A percentile compares a stretch with the other conserved stretches of the same genome.
Conservation (phyloP, 2,888 invertebrate species). For the Steinernema hermaphroditum region DNA sequence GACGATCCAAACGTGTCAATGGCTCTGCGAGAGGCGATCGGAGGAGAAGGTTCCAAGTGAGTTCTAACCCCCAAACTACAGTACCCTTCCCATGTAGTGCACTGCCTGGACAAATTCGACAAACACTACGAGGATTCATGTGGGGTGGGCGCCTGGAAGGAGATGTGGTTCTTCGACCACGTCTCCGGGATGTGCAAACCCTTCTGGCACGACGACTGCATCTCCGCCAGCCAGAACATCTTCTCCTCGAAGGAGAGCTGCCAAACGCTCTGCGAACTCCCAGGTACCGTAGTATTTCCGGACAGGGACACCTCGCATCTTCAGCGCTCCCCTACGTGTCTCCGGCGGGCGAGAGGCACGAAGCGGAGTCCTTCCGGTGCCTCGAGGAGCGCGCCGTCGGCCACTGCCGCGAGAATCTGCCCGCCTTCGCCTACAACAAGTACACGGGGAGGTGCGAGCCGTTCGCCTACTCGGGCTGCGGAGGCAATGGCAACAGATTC, state of each 20-base stretch:
- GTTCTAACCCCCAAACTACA: no score
- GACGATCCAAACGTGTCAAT: constrained; percentile 58
- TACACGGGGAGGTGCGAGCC: constrained; percentile 49
- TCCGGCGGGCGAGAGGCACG: not conserved
- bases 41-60: constrained; percentile 52
- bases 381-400: constrained; percentile 9
- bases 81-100: constrained; percentile 38
- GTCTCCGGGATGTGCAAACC: constrained; percentile 49
- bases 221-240: constrained; percentile 57
- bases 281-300: constrained; percentile 33
- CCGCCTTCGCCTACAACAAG: constrained; percentile 46
- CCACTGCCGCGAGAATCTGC: constrained; percentile 20
- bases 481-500: constrained; percentile 62
- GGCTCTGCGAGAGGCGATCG: constrained; percentile 60
- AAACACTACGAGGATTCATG: constrained; percentile 56
- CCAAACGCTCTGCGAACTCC: constrained; percentile 39
- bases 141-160: constrained; percentile 55
- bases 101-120: constrained; percentile 60
- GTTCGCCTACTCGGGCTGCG: constrained; percentile 61
- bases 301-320: no score
- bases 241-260: constrained; percentile 42
- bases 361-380: constrained; percentile 41
- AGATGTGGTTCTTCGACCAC: constrained; percentile 57
- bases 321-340: constrained; percentile 31
- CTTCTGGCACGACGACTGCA: constrained; percentile 64